These are phyloP conservation scores for Papilio aristodemus DNA, from an alignment of 1,140 invertebrate species.

Conservation along the genomic window DNA sequence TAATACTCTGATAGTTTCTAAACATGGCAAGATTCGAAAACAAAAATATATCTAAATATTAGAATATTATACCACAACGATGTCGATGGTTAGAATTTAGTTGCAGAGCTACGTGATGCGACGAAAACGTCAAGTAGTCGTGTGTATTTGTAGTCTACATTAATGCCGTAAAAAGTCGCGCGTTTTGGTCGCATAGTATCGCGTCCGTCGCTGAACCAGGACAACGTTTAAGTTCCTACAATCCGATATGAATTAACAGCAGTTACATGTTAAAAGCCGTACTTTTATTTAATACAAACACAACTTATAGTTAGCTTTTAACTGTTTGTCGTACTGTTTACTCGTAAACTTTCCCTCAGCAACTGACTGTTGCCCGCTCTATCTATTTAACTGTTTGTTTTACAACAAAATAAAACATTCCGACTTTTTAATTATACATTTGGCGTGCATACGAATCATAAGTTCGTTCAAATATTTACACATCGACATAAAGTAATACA, in stretches of 20 bases:
- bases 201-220: too few species aligned
- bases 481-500: conserved; percentile 26
- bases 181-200: too few species aligned
- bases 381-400: conserved; percentile 31
- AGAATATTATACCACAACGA: too few species aligned
- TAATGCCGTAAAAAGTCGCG: too few species aligned
- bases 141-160: too few species aligned
- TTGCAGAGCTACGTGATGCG: too few species aligned
- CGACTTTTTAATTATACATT: conserved; percentile 36
- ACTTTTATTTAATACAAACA: conserved; percentile 30
- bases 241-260: neutral
- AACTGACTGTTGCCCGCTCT: conserved; percentile 27
- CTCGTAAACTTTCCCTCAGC: conserved; percentile 27
- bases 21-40: too few species aligned
- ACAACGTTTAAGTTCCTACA: conserved; percentile 1
- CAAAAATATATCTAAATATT: too few species aligned
- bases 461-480: conserved; percentile 37
- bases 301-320: conserved; percentile 16
- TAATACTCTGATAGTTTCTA: too few species aligned
- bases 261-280: conserved; percentile 18
- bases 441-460: conserved; percentile 32
- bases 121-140: too few species aligned
- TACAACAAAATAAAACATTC: conserved; percentile 16
- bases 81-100: too few species aligned
- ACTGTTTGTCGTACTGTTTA: conserved; percentile 29